Evolutionary conservation across 2,888 invertebrate genomes (phyloP).

Genomic region (Hedya salicella): DNA sequence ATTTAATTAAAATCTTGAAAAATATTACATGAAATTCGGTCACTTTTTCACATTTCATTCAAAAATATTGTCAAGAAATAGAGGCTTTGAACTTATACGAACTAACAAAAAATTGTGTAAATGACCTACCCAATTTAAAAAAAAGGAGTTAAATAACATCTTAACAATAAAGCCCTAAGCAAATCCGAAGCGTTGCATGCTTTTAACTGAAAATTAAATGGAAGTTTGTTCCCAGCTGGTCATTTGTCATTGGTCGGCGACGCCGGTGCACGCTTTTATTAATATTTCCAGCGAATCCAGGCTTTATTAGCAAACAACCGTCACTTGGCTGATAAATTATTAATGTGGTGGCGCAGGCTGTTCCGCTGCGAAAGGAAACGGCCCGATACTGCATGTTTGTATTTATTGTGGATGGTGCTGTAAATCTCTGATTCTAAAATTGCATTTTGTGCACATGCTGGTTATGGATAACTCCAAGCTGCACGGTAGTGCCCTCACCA

Average conservation of each 20-base stretch:
- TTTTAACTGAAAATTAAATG: conserved; percentile 78
- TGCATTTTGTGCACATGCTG: neutral
- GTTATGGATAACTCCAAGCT: too few relatives aligned
- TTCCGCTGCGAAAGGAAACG: conserved; percentile 37
- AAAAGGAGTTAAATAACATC: too few relatives aligned
- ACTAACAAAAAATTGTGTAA: too few relatives aligned
- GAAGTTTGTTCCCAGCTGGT: conserved; percentile 76
- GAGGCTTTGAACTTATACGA: too few relatives aligned
- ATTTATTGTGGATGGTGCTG: conserved; percentile 24
- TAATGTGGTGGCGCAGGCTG: conserved; percentile 80
- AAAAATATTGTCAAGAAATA: too few relatives aligned
- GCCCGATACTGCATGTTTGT: conserved; percentile 32
- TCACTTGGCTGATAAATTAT: conserved; percentile 85
- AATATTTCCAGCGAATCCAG: conserved; percentile 83
- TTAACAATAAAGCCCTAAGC: conserved; percentile 10
- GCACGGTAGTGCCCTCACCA: too few relatives aligned
- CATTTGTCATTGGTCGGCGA: conserved; percentile 77
- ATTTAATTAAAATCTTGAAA: too few relatives aligned
- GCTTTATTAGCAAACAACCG: conserved; percentile 85
- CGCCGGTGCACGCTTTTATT: conserved; percentile 80
- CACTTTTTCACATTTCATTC: too few relatives aligned
- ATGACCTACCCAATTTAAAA: too few relatives aligned
- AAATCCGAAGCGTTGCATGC: conserved; percentile 47
- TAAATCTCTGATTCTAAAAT: neutral
- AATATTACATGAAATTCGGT: too few relatives aligned